Base-by-base conservation (phyloP, 1,140 invertebrate species). In the Listronotus bonariensis region DNA sequence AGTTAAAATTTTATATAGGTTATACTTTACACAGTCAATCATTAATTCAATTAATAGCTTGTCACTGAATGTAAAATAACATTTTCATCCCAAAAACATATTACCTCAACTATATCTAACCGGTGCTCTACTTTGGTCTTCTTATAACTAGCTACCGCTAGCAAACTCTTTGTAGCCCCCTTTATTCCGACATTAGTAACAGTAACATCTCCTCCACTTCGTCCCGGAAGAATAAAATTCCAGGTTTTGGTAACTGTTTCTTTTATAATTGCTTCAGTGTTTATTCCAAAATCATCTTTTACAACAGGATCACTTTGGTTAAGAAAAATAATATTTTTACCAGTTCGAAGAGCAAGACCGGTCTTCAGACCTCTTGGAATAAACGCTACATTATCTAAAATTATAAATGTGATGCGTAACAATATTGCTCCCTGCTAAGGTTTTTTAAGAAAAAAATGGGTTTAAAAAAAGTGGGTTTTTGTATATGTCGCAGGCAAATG, bases 61-160 rank as follows among this genome's bases (percentile, higher is more conserved):
- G n/a, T n/a, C n/a, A n/a, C n/a, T n/a, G n/a, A n/a, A n/a, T n/a
- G n/a, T n/a, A n/a, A n/a, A 8, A 8, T 8, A 38, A 38, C 6
- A 8, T 38, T 8, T 8, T 12, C 12, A 38, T 38, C 0, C 8
- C 12, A 40, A n/a, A n/a, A n/a, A n/a, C n/a, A 8, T 40, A 14
- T 55, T 67, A 78, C 76, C 67, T 75, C 76, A 18, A 78, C 71
- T 43, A 71, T 65, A 68, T 78, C 74, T 12, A 72, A 61, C 45
- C 52, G 59, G 20, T 65, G 58, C 57, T 62, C 72, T 14, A 77
- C 65, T 43, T 67, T 69, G 5, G 70, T 70, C 56, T 74, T 67
- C 54, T 76, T 74, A 49, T 75, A 70, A 18, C 40, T 49, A 20
- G 71, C 70, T 40, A 76, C 67, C 40, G 74, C 77, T 42, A 75